These are phyloP conservation scores for Acleris sparsana DNA, from an alignment of 2,888 invertebrate genomes.

Conservation along the genomic window DNA sequence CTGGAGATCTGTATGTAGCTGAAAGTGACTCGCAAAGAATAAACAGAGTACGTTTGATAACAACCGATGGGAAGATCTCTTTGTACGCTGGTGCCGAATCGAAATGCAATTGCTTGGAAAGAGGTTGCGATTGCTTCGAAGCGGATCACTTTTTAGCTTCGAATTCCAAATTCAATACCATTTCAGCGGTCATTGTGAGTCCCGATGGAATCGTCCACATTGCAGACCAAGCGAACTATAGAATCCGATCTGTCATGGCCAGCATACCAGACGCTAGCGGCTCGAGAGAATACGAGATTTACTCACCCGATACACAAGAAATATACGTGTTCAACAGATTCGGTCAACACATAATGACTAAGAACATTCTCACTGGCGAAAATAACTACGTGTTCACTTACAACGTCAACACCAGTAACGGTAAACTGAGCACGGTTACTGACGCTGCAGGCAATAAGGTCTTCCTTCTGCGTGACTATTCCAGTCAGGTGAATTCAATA, in stretches of 20 bases:
- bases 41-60: conserved; percentile 94
- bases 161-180: conserved; percentile 96
- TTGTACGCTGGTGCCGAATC: conserved; percentile 97
- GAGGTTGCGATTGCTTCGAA: conserved; percentile 96
- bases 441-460: conserved; percentile 96
- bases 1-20: conserved; percentile 96
- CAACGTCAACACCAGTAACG: conserved; percentile 98
- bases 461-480: conserved; percentile 91
- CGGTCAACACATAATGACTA: conserved; percentile 97
- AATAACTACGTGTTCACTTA: conserved; percentile 97
- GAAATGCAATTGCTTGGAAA: conserved; percentile 95
- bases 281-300: conserved; percentile 95
- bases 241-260: conserved; percentile 94
- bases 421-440: conserved; percentile 95
- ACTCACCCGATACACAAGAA: conserved; percentile 97
- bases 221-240: conserved; percentile 96
- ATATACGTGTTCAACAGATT: conserved; percentile 96
- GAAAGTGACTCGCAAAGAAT: conserved; percentile 98
- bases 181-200: conserved; percentile 95
- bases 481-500: conserved; percentile 95
- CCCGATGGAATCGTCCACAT: conserved; percentile 97
- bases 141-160: conserved; percentile 95
- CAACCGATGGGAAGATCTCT: conserved; percentile 96
- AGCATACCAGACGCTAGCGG: conserved; percentile 94
- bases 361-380: conserved; percentile 97